Percentiles rank a stretch among this genome's conserved stretches.
Conservation (phyloP, 2,113 vertebrate species). For the Argyrosomus japonicus region DNA sequence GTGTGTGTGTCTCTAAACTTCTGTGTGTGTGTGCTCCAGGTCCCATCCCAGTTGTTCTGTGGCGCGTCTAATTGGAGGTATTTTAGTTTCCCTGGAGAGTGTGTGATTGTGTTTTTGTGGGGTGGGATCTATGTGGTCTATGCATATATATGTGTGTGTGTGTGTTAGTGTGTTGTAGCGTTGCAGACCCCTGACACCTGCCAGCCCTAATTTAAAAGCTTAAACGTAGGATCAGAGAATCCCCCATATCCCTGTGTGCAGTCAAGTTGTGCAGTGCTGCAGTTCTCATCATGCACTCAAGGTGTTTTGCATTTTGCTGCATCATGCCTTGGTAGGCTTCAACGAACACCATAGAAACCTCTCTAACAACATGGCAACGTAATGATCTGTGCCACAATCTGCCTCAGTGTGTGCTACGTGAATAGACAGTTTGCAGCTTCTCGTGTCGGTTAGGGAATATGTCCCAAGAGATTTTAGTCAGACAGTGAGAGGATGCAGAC, state of each 20-base stretch:
- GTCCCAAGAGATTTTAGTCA: conserved; percentile 18
- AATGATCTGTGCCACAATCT: conserved; percentile 50
- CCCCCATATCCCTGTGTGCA: conserved; percentile 11
- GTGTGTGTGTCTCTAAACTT: background rate
- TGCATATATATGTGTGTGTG: background rate
- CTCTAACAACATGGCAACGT: conserved; percentile 21
- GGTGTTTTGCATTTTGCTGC: conserved; percentile 60
- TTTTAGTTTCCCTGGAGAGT: conserved; percentile 70
- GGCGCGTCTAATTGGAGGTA: conserved; percentile 74
- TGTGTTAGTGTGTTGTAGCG: conserved; percentile 5
- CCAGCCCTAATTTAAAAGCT: conserved; percentile 50
- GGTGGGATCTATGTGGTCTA: conserved; percentile 14
- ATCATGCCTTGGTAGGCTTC: conserved; percentile 46
- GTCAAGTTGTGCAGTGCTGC: conserved; percentile 24
- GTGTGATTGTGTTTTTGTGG: conserved; percentile 38
- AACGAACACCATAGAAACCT: conserved; percentile 44
- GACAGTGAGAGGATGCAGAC: background rate
- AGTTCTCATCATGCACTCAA: conserved; percentile 29
- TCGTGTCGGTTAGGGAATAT: background rate
- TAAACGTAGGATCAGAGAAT: conserved; percentile 42
- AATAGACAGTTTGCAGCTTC: conserved; percentile 15
- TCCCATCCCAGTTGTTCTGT: conserved; percentile 73
- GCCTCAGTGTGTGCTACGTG: background rate
- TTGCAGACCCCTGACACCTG: conserved; percentile 22
- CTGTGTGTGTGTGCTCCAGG: conserved; percentile 55